A percentile compares a stretch with the other conserved stretches of the same genome.
Conservation (phyloP, 2,888 invertebrate genomes). For the Latheticus oryzae region DNA sequence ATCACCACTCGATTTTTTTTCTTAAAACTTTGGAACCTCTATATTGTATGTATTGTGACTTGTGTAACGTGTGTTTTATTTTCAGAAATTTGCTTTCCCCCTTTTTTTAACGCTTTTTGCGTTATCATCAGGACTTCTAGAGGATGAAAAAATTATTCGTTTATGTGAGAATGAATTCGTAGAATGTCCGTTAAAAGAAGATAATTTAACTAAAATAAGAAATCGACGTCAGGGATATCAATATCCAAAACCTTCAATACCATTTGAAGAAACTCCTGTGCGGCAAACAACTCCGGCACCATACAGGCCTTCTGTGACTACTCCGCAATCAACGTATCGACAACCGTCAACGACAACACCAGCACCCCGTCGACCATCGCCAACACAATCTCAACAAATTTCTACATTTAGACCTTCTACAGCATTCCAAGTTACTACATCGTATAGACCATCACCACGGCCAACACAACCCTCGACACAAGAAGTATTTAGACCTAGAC, state of each 20-base stretch:
- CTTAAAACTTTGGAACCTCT: too few species aligned
- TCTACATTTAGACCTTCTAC: slow-evolving; percentile 1
- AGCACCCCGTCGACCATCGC: too few species aligned
- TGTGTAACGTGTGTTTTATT: too few species aligned
- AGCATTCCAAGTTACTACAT: background rate
- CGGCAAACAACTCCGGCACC: background rate
- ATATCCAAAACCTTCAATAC: slow-evolving; percentile 18
- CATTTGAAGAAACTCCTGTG: slow-evolving; percentile 25
- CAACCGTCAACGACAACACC: background rate
- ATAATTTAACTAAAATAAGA: too few species aligned
- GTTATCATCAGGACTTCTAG: too few species aligned
- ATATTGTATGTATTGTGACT: too few species aligned
- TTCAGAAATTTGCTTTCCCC: too few species aligned
- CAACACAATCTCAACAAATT: too few species aligned
- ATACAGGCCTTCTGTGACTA: background rate
- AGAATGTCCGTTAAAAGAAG: too few species aligned
- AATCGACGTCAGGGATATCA: slow-evolving; percentile 21
- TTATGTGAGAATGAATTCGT: background rate
- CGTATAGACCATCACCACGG: background rate
- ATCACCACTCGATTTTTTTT: too few species aligned
- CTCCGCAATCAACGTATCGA: background rate
- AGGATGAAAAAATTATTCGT: too few species aligned
- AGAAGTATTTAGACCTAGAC: background rate
- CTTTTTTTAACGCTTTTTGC: too few species aligned
- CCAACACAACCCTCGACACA: background rate